These are phyloP conservation scores for Marmota flaviventris DNA, from an alignment of 2,113 vertebrate species.

Conservation along the genomic window DNA sequence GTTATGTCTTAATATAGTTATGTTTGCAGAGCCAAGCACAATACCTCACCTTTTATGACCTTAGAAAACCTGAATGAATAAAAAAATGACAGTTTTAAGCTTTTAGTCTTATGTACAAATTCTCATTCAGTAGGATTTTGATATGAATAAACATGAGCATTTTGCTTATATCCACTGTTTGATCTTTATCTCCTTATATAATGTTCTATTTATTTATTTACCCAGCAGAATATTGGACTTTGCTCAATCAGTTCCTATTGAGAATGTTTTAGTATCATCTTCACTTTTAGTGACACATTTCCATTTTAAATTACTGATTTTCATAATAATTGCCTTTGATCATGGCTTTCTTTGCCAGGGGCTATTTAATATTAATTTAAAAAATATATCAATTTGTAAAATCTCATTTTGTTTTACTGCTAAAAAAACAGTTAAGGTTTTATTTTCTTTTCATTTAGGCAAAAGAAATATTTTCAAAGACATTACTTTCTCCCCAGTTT, in stretches of 20 bases:
- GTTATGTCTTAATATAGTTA: neutral
- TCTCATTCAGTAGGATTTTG: neutral
- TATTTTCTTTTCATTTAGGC: constrained; percentile 69
- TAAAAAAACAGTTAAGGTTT: constrained; percentile 70
- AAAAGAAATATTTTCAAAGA: constrained; percentile 74
- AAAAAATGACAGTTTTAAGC: neutral
- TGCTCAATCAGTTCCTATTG: neutral
- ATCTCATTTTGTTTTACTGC: neutral
- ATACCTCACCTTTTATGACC: neutral
- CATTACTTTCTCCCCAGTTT: neutral
- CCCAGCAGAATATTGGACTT: neutral
- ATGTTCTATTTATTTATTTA: neutral
- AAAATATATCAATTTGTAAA: neutral
- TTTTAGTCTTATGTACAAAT: neutral
- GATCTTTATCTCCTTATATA: neutral
- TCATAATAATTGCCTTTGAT: constrained; percentile 63
- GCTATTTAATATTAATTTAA: constrained; percentile 69
- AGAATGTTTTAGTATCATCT: neutral
- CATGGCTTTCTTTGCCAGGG: constrained; percentile 55
- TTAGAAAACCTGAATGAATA: neutral
- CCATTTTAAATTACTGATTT: constrained; percentile 42
- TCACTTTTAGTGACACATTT: constrained; percentile 22
- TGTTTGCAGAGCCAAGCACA: neutral
- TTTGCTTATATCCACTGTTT: neutral
- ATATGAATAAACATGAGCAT: neutral